Conservation (phyloP, 1,140 invertebrate genomes). For the Zaprionus davidi region DNA sequence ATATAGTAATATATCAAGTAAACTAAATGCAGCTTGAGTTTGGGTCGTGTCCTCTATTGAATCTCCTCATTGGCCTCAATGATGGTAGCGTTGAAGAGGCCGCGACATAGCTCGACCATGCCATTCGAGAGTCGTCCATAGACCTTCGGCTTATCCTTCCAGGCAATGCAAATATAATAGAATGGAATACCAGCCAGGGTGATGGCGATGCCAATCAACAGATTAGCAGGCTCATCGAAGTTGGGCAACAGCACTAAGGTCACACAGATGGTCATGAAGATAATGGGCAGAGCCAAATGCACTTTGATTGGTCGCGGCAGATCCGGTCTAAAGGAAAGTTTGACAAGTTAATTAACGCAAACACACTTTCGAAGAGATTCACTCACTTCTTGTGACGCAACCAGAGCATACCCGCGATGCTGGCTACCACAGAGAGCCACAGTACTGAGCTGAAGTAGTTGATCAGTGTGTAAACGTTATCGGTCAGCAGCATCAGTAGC, state of each 20-base stretch:
- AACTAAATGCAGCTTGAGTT: conserved; percentile 52
- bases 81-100: conserved; percentile 79
- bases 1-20: conserved; percentile 49
- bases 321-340: conserved; percentile 86
- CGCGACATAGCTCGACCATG: conserved; percentile 72
- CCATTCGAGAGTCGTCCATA: conserved; percentile 68
- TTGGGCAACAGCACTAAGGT: conserved; percentile 94
- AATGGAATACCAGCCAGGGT: conserved; percentile 95
- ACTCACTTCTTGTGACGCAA: conserved; percentile 87
- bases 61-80: conserved; percentile 73
- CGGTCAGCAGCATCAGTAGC: conserved; percentile 89
- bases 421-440: conserved; percentile 91
- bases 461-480: conserved; percentile 89
- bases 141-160: conserved; percentile 89
- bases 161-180: conserved; percentile 94
- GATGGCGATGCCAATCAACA: conserved; percentile 92
- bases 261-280: conserved; percentile 93
- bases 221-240: conserved; percentile 90
- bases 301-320: conserved; percentile 93
- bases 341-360: not conserved
- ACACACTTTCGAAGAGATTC: not conserved
- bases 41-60: conserved; percentile 37
- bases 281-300: conserved; percentile 90
- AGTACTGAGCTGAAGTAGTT: conserved; percentile 92
- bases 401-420: conserved; percentile 91